Evolutionary conservation across 2,888 invertebrate species (phyloP).

Genomic region (Portevinia maculata): DNA sequence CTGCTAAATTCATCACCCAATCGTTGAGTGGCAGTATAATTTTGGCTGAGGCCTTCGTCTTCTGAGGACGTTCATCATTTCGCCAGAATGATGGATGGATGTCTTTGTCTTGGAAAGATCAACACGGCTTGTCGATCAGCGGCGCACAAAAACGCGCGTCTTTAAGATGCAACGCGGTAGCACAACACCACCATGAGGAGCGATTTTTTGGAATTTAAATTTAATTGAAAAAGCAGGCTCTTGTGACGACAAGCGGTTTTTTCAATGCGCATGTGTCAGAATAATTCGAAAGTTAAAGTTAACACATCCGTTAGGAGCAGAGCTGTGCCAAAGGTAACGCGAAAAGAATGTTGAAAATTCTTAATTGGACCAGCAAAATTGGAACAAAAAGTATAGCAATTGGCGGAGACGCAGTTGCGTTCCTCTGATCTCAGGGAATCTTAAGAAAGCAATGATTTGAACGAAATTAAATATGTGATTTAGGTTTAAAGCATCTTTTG

Average conservation of each 20-base stretch:
- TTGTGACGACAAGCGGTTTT: not conserved
- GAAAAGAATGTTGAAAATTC: conserved; percentile 27
- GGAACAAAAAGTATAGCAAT: not conserved
- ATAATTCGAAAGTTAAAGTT: conserved; percentile 66
- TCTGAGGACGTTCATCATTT: conserved; percentile 60
- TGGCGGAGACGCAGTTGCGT: too few relatives aligned
- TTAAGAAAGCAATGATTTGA: too few relatives aligned
- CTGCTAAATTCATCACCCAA: conserved; percentile 67
- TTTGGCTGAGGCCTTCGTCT: conserved; percentile 8
- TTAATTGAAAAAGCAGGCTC: conserved; percentile 36
- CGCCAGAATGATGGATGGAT: conserved; percentile 63
- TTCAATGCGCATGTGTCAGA: conserved; percentile 48
- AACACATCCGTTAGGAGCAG: conserved; percentile 26
- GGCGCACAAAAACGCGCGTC: not conserved
- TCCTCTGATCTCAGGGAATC: too few relatives aligned
- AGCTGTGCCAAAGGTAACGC: not conserved
- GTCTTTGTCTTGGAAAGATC: conserved; percentile 37
- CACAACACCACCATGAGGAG: conserved; percentile 23
- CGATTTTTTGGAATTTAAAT: conserved; percentile 66
- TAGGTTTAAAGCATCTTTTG: too few relatives aligned
- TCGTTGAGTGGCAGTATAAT: conserved; percentile 23
- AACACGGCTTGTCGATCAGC: not conserved
- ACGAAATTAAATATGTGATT: too few relatives aligned
- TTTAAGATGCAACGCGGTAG: conserved; percentile 2
- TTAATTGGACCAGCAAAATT: conserved; percentile 5